Base-by-base conservation (phyloP, 2,888 invertebrate species). In the Cenopis cana region DNA sequence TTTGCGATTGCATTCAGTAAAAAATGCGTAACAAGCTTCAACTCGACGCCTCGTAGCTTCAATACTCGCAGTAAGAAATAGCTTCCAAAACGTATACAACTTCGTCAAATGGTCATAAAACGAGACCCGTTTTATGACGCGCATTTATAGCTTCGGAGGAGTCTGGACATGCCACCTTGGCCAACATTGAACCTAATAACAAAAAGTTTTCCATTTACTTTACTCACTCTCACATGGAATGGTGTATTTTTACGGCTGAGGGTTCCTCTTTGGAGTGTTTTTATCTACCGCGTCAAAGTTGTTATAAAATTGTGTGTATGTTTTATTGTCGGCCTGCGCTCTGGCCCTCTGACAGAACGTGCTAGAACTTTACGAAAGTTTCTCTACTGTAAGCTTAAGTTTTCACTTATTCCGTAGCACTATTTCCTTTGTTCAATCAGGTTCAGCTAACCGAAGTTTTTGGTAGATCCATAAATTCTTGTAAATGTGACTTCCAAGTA, bases 71-170 rank as follows among this genome's bases (percentile, higher is more conserved):
- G 86, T 87, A 86, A 89, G 89, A 88, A 89, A 91, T 88, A 84
- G 82, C 89, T 90, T 90, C 86, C 87, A 90, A 91, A 89, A 89
- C 85, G 88, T 88, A 89, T 89, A 90, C 89, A 89, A 89, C 90
- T 90, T 89, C 89, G 92, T 91, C 92, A 92, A 92, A 91, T 87
- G 91, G 89, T 90, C 89, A 87, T 92, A 93, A 93, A 92, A 87
- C 85, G 87, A 84, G 89, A 88, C 87, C 86, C 88, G 92, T 91
- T 92, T 92, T 91, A 92, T 88, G 89, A 89, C 85, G 85, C 89
- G 89, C 88, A 88, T 92, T 90, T 91, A 91, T 87, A 88, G 88
- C 91, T 90, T 87, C 87, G 84, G 86, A 86, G 86, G 85, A 86
- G 85, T 88, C 87, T 86, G 89, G 83, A 84, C 87, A 86, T 85